Base-by-base conservation (phyloP, 2,113 vertebrate species). In the Trichechus manatus region DNA sequence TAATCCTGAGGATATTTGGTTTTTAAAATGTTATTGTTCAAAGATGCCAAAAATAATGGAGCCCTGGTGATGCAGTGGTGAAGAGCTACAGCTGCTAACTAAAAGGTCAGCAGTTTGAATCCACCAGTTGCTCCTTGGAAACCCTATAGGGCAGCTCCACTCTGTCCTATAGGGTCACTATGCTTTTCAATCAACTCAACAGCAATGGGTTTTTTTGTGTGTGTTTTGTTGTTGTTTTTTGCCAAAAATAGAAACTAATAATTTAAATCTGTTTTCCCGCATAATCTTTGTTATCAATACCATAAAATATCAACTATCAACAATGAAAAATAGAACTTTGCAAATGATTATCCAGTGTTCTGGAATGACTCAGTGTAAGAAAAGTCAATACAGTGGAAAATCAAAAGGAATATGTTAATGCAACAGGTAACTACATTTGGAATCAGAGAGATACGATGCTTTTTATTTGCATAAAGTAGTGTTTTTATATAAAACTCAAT, bases 231-330 rank as follows among this genome's bases (percentile, higher is more conserved):
- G 47, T 56, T 56, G 3, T 56, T 56, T 53, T 56, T 56, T 56
- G 36, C 1, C 9, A 53, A 77, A 89, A 47, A 5, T 11, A 64
- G 36, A 63, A 82, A 42, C 31, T 56, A 72, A 19, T 75, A 50
- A 81, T 23, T 89, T 91, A 50, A 86, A 50, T 61, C 10, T 68
- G n/a, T 63, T 95, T 89, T 89, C 50, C 88, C 9, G 88, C 23
- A 78, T 42, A 84, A 33, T 68, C 63, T 59, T 88, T 92, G 6
- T 33, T 94, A 1, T 64, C 7, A 77, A 23, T 39, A 64, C 3
- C 11, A 59, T 87, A 68, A 94, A 85, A 81, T 87, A 81, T 50
- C 93, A 81, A 94, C 36, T 78, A 88, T 56, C 20, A 87, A 53
- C 10, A 33, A 77, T 36, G 29, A 83, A 74, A 93, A 94, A 36